Percentiles rank a stretch among this genome's conserved stretches.
Evolutionary conservation across 2,797 vertebrate species (phyloP).

Genomic region (Phoebastria nigripes): DNA sequence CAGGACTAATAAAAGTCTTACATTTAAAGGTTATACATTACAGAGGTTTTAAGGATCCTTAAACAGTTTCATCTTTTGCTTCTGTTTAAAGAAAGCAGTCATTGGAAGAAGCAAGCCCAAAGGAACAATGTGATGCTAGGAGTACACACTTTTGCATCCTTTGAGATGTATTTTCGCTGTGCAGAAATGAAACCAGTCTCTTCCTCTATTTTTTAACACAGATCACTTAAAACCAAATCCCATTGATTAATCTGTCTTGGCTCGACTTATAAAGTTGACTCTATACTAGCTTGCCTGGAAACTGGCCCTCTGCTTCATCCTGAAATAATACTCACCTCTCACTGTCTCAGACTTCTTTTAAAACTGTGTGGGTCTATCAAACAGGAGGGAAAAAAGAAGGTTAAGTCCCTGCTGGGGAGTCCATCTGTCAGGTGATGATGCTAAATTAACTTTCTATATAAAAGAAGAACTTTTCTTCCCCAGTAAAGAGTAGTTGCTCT

Average conservation of each 20-base stretch:
- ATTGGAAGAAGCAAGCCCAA: background rate
- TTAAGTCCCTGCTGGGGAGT: constrained; percentile 14
- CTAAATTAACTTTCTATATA: constrained; percentile 26
- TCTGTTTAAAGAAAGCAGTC: background rate
- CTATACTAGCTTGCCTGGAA: background rate
- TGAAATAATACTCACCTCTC: background rate
- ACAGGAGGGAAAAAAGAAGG: background rate
- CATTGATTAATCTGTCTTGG: background rate
- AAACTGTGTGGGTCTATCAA: constrained; percentile 42
- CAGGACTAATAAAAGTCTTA: background rate
- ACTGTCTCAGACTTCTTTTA: background rate
- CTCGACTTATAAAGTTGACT: background rate
- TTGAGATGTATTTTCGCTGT: background rate
- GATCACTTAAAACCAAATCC: background rate
- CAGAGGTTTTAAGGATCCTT: background rate
- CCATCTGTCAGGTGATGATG: constrained; percentile 48
- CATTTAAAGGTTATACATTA: background rate
- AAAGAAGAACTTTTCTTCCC: background rate
- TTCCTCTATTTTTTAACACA: background rate
- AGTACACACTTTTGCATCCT: background rate
- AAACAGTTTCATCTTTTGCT: background rate
- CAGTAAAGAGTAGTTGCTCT: background rate
- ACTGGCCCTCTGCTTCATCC: background rate
- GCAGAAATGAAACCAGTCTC: background rate
- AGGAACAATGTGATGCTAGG: background rate